These are phyloP conservation scores for Suillia variegata DNA, from an alignment of 2,888 invertebrate species.

Conservation along the genomic window DNA sequence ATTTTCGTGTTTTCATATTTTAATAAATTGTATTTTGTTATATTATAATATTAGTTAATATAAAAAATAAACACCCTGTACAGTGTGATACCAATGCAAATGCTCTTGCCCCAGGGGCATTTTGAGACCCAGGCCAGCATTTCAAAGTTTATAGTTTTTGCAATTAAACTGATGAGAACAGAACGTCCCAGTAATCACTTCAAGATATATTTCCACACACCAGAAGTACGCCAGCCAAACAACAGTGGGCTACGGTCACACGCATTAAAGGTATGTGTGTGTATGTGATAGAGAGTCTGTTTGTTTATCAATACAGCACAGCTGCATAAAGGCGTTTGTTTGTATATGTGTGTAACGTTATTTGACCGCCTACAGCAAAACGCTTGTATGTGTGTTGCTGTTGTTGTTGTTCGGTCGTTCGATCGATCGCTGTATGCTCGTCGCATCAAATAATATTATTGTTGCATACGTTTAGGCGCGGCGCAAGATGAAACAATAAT, in stretches of 20 bases:
- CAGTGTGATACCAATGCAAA: neutral
- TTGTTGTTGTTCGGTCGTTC: too few species aligned
- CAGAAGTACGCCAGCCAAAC: neutral
- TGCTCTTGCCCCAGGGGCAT: neutral
- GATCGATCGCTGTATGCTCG: neutral
- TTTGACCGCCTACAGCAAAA: too few species aligned
- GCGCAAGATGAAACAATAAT: constrained; percentile 1
- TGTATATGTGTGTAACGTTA: too few species aligned
- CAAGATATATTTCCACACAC: constrained; percentile 6
- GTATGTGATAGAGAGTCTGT: neutral
- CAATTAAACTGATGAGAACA: constrained; percentile 27
- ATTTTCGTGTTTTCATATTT: too few species aligned
- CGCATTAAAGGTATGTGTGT: too few species aligned
- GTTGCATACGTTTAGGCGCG: constrained; percentile 38
- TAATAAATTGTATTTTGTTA: too few species aligned
- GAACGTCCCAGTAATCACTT: constrained; percentile 20
- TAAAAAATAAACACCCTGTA: too few species aligned
- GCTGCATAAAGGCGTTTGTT: neutral
- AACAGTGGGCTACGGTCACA: too few species aligned
- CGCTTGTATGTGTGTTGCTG: neutral
- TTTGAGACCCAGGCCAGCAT: neutral
- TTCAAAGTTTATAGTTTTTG: constrained; percentile 20
- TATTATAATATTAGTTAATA: too few species aligned
- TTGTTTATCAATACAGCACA: neutral
- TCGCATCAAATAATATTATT: constrained; percentile 26